A percentile compares a stretch with the other conserved stretches of the same genome.
These are phyloP conservation scores for Eurystomus gularis DNA, from an alignment of 2,113 vertebrate genomes.

Conservation along the genomic window DNA sequence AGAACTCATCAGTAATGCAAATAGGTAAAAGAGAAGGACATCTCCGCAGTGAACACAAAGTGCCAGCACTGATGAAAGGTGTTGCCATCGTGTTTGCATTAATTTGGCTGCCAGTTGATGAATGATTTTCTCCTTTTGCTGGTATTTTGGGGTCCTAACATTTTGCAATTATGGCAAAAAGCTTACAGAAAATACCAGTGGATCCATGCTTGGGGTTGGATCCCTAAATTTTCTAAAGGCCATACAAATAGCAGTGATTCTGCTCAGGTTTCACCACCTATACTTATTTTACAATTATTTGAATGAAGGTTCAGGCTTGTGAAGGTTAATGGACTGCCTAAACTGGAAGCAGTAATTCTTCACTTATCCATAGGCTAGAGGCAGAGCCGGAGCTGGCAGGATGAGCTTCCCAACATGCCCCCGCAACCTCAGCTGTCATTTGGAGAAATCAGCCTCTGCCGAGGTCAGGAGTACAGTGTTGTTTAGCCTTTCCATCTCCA, in stretches of 20 bases:
- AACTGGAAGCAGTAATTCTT: conserved; percentile 61
- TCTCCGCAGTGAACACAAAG: neutral
- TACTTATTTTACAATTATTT: conserved; percentile 66
- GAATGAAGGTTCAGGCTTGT: conserved; percentile 64
- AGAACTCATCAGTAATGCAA: neutral
- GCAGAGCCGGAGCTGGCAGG: neutral
- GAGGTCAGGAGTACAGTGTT: conserved; percentile 44
- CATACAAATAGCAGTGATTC: conserved; percentile 40
- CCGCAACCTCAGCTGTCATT: conserved; percentile 31
- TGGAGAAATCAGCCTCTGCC: conserved; percentile 51
- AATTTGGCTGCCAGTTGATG: neutral
- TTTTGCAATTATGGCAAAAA: neutral
- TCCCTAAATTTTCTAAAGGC: conserved; percentile 54
- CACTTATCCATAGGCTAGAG: conserved; percentile 41
- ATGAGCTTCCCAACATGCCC: conserved; percentile 40
- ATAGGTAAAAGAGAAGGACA: neutral
- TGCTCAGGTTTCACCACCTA: conserved; percentile 47
- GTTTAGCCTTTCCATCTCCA: conserved; percentile 71
- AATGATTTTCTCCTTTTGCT: neutral
- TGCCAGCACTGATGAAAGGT: neutral
- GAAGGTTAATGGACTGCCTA: conserved; percentile 76
- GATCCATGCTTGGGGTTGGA: neutral
- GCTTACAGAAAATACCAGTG: neutral
- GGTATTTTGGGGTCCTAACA: neutral
- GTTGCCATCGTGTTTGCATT: neutral